These are phyloP conservation scores for Napeogenes sylphis DNA, from an alignment of 2,888 invertebrate species.

Conservation along the genomic window DNA sequence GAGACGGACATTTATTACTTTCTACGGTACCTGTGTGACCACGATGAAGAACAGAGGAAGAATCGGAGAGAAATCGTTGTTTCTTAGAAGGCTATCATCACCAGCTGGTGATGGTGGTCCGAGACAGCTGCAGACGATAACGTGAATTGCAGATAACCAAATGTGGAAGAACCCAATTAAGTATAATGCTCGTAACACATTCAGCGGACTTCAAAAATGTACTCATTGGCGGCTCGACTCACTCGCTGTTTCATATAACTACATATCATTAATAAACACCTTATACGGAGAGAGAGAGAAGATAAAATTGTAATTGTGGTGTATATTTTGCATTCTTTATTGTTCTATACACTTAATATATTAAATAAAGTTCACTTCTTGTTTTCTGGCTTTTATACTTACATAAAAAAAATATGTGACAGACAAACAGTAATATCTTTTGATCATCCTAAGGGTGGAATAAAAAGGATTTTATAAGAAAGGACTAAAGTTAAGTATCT, in stretches of 20 bases:
- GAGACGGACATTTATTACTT: too few species aligned
- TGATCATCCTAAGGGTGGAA: too few species aligned
- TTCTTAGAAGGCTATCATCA: conserved; percentile 18
- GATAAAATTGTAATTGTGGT: conserved; percentile 40
- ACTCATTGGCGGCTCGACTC: conserved; percentile 8
- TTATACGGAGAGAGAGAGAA: conserved; percentile 45
- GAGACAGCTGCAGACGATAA: conserved; percentile 14
- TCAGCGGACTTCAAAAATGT: conserved; percentile 1
- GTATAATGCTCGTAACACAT: conserved; percentile 13
- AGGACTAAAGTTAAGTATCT: too few species aligned
- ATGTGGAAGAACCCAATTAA: conserved; percentile 24
- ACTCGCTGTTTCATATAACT: conserved; percentile 38
- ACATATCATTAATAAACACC: conserved; percentile 56
- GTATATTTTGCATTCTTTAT: too few species aligned
- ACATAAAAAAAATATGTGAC: too few species aligned
- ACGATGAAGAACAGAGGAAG: too few species aligned
- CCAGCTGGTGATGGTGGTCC: not conserved
- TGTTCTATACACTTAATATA: too few species aligned
- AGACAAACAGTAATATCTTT: too few species aligned
- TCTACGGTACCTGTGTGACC: too few species aligned
- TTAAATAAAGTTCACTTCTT: too few species aligned
- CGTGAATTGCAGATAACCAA: conserved; percentile 20
- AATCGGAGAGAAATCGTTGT: not conserved
- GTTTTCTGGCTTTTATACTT: too few species aligned
- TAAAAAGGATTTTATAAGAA: too few species aligned